Base-by-base conservation (phyloP, 2,797 vertebrate genomes). In the Pipistrellus pygmaeus region DNA sequence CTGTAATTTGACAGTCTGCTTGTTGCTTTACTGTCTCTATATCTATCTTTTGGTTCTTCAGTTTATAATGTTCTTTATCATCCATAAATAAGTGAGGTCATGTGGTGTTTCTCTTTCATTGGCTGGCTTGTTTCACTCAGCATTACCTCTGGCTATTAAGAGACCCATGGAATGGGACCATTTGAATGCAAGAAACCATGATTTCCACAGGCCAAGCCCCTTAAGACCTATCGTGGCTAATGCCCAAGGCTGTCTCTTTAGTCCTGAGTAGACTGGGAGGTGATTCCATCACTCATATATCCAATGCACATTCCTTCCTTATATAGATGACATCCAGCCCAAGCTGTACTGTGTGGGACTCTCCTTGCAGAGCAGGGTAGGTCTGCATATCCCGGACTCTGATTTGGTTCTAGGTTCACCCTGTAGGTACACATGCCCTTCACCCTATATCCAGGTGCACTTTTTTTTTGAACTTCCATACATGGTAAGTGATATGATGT, bases 401-500 rank as follows among this genome's bases (percentile, higher is more conserved):
- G 38, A 21, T 32, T 95, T 71, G 78, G 23, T 57, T 89, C 80
- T 89, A 77, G 84, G 32, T 2, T 90, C 8, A 9, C 38, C 44
- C 35, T 51, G 3, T 55, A 51, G 77, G 20, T 72, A 30, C 32
- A 84, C 25, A 48, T 46, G 41, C 53, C 60, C 30, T 71, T 71
- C 44, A 90, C 66, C 44, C 57, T 86, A 78, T 11, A 68, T 41
- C 11, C n/a, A 64, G 1, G 8, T 0, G 2, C 5, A 15, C 35
- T 66, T 30, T 93, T 85, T 87, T 73, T n/a, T n/a, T n/a, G n/a
- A 94, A 91, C 17, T 78, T 25, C 60, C 44, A 8, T n/a, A 20
- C 12, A 23, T 51, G 46, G 35, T 72, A 81, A 80, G n/a, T 38
- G 51, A 27, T n/a, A 44, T 20, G 27, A 25, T 91, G 38, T 44